Base-by-base conservation (phyloP, 37 sponge, comb jelly and placozoan species). In the Ephydatia muelleri region DNA sequence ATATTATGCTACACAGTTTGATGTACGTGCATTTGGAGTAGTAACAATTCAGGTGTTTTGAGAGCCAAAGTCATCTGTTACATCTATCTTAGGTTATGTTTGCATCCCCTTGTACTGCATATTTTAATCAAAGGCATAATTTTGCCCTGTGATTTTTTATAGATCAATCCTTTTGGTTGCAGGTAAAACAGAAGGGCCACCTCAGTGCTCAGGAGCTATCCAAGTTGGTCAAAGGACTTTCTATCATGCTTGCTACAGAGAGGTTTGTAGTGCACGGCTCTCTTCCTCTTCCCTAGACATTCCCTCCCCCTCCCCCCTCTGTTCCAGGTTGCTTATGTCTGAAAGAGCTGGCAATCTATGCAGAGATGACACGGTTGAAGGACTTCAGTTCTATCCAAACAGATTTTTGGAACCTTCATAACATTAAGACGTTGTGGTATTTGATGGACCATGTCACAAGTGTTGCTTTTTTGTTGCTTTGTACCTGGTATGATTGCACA, bases 291-390 rank as follows among this genome's bases (percentile, higher is more conserved):
- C 19, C 37, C 39, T 49, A 23, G 25, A 35, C 78, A 34, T n/a
- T 28, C 26, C 21, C 25, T 13, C 26, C 23, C 64, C 14, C 49
- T 32, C 64, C 22, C 25, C 49, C 22, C 47, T 11, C 2, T 14
- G 80, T 28, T 33, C 33, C 48, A 95, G 95, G 67, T 79, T 97
- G 65, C 79, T 92, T 65, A 48, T 87, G 16, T 93, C 97, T 26
- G 99, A 98, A 77, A 76, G 85, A 33, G 89, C 89, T 23, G 97
- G 97, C 14, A 65, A 73, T 27, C 39, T 94, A 21, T 98, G 99
- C 73, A 39, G 99, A 66, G 99, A 98, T 76, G 96, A 98, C 29
- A 91, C 97, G 16, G 91, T 96, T 27, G 97, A 98, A 67, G 99
- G 99, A 68, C 85, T 98, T 36, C 75, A 91, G 47, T 98, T 98